Conservation (phyloP, 2,113 vertebrate species). For the Sebastes schlegelii region DNA sequence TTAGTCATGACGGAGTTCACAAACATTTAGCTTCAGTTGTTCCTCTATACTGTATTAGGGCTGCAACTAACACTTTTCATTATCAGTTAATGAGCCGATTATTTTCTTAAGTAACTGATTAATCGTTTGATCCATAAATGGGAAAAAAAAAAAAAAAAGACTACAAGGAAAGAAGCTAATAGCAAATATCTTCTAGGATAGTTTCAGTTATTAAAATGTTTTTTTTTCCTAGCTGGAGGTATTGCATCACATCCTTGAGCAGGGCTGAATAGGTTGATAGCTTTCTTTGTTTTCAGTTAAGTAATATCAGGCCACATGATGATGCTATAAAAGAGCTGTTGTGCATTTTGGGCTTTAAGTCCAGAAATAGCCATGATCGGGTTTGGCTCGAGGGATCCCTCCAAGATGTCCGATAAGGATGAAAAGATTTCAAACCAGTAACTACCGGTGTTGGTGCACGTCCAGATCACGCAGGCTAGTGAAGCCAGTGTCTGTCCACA, state of each 20-base stretch:
- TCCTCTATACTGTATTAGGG: too few species aligned
- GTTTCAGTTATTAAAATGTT: neutral
- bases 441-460: neutral
- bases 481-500: neutral
- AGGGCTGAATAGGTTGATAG: neutral
- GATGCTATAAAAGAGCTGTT: slow-evolving; percentile 1
- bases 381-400: neutral
- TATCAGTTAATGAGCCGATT: neutral
- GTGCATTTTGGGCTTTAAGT: neutral
- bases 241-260: neutral
- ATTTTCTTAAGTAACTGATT: too few species aligned
- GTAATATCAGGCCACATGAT: neutral
- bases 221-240: neutral
- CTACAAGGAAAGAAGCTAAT: neutral
- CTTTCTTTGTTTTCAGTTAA: neutral
- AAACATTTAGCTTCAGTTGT: too few species aligned
- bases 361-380: neutral
- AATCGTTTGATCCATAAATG: too few species aligned
- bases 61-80: neutral
- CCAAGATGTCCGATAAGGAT: neutral
- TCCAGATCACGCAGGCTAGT: neutral
- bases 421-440: neutral
- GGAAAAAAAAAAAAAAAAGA: neutral
- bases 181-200: neutral
- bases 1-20: too few species aligned